Percentiles rank a stretch among this genome's conserved stretches.
These are phyloP conservation scores for Pyrgilauda ruficollis DNA, from an alignment of 2,113 vertebrate genomes.

Conservation along the genomic window DNA sequence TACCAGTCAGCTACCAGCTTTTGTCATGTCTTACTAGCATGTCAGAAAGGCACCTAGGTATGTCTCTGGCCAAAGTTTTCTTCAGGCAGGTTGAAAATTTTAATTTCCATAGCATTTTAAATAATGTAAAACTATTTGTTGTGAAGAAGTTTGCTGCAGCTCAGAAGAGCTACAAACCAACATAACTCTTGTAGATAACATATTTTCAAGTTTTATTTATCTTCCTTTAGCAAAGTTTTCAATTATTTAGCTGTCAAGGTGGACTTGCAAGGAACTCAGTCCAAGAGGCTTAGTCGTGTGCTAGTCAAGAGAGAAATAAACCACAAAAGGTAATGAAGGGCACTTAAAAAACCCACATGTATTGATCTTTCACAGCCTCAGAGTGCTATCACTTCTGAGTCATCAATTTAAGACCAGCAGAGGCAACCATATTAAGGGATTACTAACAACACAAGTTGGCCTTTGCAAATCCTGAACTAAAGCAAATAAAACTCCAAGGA, in stretches of 20 bases:
- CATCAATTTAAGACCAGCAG: slow-evolving; percentile 17
- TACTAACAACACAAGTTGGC: not conserved
- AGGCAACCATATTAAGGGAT: slow-evolving; percentile 17
- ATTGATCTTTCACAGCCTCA: slow-evolving; percentile 13
- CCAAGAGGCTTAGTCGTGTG: not conserved
- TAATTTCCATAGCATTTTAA: not conserved
- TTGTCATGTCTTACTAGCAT: not conserved
- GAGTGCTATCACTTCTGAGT: not conserved
- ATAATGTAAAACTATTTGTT: not conserved
- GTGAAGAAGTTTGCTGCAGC: not conserved
- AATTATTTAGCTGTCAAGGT: slow-evolving; percentile 38
- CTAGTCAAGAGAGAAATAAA: slow-evolving; percentile 27
- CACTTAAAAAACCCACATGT: not conserved
- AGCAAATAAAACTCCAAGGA: not conserved
- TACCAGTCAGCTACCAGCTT: not conserved
- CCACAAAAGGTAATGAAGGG: not conserved
- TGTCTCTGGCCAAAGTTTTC: not conserved
- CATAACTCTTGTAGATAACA: not conserved
- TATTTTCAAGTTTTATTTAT: not conserved
- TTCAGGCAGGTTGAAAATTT: not conserved
- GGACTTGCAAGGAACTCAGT: not conserved
- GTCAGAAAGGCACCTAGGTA: not conserved
- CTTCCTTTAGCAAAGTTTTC: slow-evolving; percentile 3
- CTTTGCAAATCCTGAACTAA: slow-evolving; percentile 16
- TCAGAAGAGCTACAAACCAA: not conserved